Percentiles rank a stretch among this genome's conserved stretches.
Evolutionary conservation across 1,140 invertebrate species (phyloP).

Genomic region (Homalodisca vitripennis): DNA sequence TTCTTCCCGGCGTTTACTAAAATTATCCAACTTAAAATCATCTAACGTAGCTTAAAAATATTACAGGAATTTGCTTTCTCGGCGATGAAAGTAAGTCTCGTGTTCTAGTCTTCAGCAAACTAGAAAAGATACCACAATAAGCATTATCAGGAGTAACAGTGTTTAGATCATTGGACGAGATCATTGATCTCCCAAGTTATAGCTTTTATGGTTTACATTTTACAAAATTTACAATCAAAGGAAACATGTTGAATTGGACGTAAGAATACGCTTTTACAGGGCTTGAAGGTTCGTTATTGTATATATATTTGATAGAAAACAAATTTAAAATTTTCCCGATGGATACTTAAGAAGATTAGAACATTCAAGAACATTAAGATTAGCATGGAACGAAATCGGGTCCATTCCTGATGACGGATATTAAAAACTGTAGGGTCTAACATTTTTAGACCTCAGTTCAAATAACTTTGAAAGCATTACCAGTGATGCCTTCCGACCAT

Average conservation of each 20-base stretch:
- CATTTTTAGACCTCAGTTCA: conserved; percentile 80
- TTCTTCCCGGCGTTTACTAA: conserved; percentile 69
- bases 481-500: conserved; percentile 73
- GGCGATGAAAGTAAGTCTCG: conserved; percentile 71
- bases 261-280: conserved; percentile 85
- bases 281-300: conserved; percentile 72
- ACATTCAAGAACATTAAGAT: conserved; percentile 65
- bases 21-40: conserved; percentile 78
- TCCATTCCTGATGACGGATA: conserved; percentile 67
- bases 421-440: conserved; percentile 65
- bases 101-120: conserved; percentile 75
- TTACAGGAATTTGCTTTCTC: conserved; percentile 71
- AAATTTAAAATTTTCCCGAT: conserved; percentile 80
- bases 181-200: conserved; percentile 78
- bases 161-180: conserved; percentile 73
- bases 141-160: conserved; percentile 70
- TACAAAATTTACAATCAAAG: conserved; percentile 80
- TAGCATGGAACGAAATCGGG: conserved; percentile 82
- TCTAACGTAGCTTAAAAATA: conserved; percentile 73
- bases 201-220: conserved; percentile 82
- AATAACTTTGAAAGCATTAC: conserved; percentile 77
- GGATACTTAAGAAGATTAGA: conserved; percentile 70
- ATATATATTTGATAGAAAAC: conserved; percentile 85
- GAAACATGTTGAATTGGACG: conserved; percentile 73
- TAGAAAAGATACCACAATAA: conserved; percentile 77